These are phyloP conservation scores for Myotis daubentonii DNA, from an alignment of 2,797 vertebrate genomes.

Conservation along the genomic window DNA sequence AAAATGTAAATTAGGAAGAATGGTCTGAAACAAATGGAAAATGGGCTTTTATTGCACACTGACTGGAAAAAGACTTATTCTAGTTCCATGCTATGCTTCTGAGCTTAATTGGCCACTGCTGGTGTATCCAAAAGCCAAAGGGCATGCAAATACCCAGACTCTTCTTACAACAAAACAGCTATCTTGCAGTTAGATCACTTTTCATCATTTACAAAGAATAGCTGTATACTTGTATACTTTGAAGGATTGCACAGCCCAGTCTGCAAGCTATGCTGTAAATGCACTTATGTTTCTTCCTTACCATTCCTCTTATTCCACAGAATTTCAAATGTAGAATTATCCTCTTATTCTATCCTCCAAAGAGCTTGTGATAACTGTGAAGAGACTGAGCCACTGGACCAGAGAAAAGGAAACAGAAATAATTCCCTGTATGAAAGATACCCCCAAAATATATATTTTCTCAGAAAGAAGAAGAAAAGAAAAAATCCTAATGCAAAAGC, in stretches of 20 bases:
- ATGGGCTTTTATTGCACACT: background rate
- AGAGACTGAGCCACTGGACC: background rate
- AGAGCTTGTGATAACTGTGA: background rate
- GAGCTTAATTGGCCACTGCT: background rate
- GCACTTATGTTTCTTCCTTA: background rate
- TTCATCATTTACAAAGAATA: background rate
- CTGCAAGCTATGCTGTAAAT: background rate
- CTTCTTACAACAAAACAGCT: background rate
- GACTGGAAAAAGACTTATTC: background rate
- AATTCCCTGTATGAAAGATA: conserved; percentile 7
- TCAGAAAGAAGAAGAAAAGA: background rate
- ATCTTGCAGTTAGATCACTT: background rate
- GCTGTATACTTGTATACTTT: background rate
- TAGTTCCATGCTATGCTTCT: background rate
- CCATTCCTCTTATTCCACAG: background rate
- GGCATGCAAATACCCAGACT: background rate
- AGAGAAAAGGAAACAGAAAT: conserved; percentile 12
- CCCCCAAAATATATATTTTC: background rate
- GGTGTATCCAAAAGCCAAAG: background rate
- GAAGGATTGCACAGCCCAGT: background rate
- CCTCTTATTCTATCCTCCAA: background rate
- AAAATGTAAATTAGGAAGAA: conserved; percentile 14
- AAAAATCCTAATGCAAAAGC: background rate
- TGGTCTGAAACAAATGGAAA: conserved; percentile 10
- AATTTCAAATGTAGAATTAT: background rate